These are phyloP conservation scores for Hipparchia sbordonii DNA, from an alignment of 2,888 invertebrate genomes.

Conservation along the genomic window DNA sequence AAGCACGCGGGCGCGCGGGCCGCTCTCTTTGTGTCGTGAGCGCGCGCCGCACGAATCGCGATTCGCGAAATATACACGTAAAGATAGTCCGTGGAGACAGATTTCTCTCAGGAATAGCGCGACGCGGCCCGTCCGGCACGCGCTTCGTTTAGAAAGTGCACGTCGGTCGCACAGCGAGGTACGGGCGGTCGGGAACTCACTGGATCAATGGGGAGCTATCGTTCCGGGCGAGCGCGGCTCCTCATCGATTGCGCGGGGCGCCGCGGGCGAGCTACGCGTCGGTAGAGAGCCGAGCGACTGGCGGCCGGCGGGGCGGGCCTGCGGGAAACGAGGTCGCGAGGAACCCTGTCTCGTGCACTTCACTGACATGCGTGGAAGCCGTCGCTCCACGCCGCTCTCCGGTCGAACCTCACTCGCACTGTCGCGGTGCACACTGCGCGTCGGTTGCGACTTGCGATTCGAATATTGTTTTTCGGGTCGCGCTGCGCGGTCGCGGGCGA, in stretches of 20 bases:
- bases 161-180: constrained; percentile 35
- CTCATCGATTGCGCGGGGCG: constrained; percentile 63
- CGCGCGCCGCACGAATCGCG: constrained; percentile 34
- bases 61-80: constrained; percentile 44
- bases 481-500: constrained; percentile 53
- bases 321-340: constrained; percentile 70
- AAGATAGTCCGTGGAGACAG: constrained; percentile 37
- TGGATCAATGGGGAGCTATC: constrained; percentile 75
- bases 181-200: constrained; percentile 56
- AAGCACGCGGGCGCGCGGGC: constrained; percentile 44
- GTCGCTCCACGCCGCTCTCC: constrained; percentile 29
- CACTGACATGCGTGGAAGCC: constrained; percentile 38
- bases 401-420: constrained; percentile 36
- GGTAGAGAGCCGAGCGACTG: constrained; percentile 52
- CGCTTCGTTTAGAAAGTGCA: constrained; percentile 42
- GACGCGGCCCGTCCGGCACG: neutral
- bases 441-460: constrained; percentile 49
- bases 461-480: constrained; percentile 45
- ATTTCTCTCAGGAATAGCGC: neutral
- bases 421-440: constrained; percentile 45
- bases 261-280: constrained; percentile 42
- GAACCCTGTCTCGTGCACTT: constrained; percentile 53
- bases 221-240: constrained; percentile 57
- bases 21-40: neutral
- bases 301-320: constrained; percentile 24